phyloP scores from a whole-genome alignment of 2,888 invertebrate species.

The Drosophila demipolita region DNA sequence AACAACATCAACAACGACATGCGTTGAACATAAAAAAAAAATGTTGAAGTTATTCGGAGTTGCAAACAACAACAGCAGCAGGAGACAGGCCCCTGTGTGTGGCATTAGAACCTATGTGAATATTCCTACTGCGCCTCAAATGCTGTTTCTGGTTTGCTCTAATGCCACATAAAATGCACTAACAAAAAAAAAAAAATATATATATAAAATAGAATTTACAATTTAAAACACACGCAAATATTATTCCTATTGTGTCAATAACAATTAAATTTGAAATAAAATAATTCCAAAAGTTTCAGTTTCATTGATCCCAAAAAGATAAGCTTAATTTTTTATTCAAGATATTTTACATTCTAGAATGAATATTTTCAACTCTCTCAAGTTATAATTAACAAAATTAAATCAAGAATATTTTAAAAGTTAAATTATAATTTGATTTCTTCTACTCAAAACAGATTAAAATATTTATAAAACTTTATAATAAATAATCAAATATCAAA shows the following conservation, averaged over 20 bases:
- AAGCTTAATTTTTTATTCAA: not conserved
- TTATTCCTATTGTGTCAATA: not conserved
- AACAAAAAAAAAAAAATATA: not conserved
- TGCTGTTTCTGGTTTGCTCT: not conserved
- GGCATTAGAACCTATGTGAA: conserved; percentile 44
- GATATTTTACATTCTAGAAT: too few species aligned
- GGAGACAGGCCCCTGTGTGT: conserved; percentile 18
- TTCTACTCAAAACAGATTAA: too few species aligned
- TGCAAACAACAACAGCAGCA: conserved; percentile 11
- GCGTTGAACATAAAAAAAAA: conserved; percentile 34
- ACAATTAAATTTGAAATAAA: not conserved
- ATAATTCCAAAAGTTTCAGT: not conserved
- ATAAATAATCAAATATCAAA: not conserved
- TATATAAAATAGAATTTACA: not conserved
- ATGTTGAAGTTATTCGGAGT: conserved; percentile 30
- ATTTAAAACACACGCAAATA: not conserved
- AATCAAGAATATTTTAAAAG: not conserved
- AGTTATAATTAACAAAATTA: not conserved
- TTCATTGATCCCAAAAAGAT: not conserved
- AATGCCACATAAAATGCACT: not conserved
- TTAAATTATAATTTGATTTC: too few species aligned
- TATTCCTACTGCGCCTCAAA: not conserved
- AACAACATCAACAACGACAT: conserved; percentile 26
- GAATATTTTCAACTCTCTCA: not conserved
- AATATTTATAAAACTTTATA: too few species aligned